These are phyloP conservation scores for Hystrix cristata DNA, from an alignment of 2,113 vertebrate genomes.

Conservation along the genomic window DNA sequence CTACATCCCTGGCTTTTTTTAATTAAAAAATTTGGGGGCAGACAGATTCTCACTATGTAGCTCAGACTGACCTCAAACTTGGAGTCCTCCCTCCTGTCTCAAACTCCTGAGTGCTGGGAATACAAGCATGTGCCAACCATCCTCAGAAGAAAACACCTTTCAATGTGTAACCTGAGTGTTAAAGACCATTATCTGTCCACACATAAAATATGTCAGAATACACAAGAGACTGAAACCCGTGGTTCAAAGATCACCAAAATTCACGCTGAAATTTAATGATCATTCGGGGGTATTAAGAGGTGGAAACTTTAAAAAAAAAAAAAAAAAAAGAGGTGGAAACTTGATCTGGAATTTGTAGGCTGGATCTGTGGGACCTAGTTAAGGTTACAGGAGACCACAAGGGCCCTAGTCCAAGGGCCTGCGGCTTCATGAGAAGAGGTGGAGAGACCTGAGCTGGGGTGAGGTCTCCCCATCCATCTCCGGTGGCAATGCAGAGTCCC, in stretches of 20 bases:
- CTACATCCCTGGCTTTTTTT: background rate
- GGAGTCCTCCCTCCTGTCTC: background rate
- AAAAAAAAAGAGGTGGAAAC: background rate
- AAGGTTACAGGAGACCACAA: no score
- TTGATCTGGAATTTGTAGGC: background rate
- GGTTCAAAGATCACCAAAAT: background rate
- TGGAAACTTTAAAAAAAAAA: no score
- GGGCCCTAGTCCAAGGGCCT: background rate
- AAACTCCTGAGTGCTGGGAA: background rate
- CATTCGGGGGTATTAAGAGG: background rate
- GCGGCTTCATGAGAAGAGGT: background rate
- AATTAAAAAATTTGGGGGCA: background rate
- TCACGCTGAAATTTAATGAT: background rate
- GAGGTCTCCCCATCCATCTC: no score
- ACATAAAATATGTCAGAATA: background rate
- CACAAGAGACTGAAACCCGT: background rate
- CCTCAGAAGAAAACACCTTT: background rate
- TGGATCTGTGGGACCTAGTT: background rate
- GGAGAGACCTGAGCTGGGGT: no score
- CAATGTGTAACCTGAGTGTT: background rate
- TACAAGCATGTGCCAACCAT: accelerated
- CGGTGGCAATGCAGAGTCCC: no score
- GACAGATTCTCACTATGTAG: background rate
- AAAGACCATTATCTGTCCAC: background rate
- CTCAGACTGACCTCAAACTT: background rate